Evolutionary conservation across 2,113 vertebrate genomes (phyloP), one percentile per base, ranked within the genome.

Genomic region (Vireo altiloquus): DNA sequence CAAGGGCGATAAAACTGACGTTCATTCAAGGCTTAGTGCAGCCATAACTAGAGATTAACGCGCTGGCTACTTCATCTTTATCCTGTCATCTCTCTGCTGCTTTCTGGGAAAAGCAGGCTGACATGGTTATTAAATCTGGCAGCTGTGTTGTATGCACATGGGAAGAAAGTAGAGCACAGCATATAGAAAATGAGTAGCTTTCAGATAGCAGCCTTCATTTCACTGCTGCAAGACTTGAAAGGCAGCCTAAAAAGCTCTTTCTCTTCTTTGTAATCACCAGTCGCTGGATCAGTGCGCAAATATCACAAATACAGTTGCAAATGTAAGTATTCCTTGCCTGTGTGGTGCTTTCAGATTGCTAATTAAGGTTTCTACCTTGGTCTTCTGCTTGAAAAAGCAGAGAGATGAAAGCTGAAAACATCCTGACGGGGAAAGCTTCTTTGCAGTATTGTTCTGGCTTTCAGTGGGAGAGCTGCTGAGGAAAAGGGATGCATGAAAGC

Each of bases 91-190:
- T 91, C 63, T 89, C 81, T 77, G 92, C 88, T 86, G 86, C 83
- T 83, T 82, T 90, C 60, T 65, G 80, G 93, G 95, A 85, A 69
- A 95, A 92, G 89, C 88, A 65, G 97, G 82, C 97, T 96, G 97
- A 85, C 95, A 94, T 79, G 91, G 97, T 97, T 94, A 95, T 97
- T 97, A 97, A 96, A 96, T 94, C 97, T 95, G 96, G 97, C 98
- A 97, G 97, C 98, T 97, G 97, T 95, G 96, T 54, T 89, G 91
- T 96, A 96, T 84, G 89, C 95, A 89, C 90, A 93, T 50, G 89
- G 72, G 93, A 95, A 91, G 95, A 94, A 88, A 91, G 80, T 63
- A 81, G 94, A 97, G 94, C 78, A 93, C 83, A 93, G 94, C 91
- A 89, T 89, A 95, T 69, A 92, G 96, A 95, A 96, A 96, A 96